Base-by-base conservation (phyloP, 2,797 vertebrate species). In the Peromyscus attwateri region DNA sequence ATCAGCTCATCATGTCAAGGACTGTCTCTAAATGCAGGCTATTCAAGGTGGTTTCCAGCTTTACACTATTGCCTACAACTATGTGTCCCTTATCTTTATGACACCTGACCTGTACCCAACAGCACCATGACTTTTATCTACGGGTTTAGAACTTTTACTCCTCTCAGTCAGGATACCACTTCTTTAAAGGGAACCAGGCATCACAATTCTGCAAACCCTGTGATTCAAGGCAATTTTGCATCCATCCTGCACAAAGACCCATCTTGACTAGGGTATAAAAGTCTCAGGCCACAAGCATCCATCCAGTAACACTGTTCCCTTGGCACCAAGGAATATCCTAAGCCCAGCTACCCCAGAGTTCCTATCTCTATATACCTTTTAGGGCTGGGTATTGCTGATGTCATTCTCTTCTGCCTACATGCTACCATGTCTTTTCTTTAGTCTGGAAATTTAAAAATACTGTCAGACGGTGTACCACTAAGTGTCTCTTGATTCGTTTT, bases 191-290 rank as follows among this genome's bases (percentile, higher is more conserved):
- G 62, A 66, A 4, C 4, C 2, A 43, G 52, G 76, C 2, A 55
- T n/a, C 4, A 8, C 8, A 23, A 17, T 40, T 60, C 46, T 55
- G 31, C 31, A 83, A 93, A 90, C 6, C 52, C 46, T 40, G 40
- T 23, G 66, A 85, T 71, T 25, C 57, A 79, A 37, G 6, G 84
- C 73, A 9, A 46, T 34, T 66, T 13, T 46, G 11, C 62, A 77
- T 11, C 34, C 19, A 55, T 8, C 23, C 40, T 71, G 43, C 43
- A 80, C 66, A 57, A 52, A 55, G 12, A 82, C n/a, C 43, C n/a
- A 70, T 0, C 37, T 21, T 21, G 31, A 75, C 94, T 95, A 80
- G 62, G 46, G 52, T 91, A 91, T 87, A 76, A 80, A 87, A 79
- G 66, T 64, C 73, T 89, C 11, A 40, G 60, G 1, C 46, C 91